Evolutionary conservation across 2,113 vertebrate genomes (phyloP), one percentile per base, ranked within the genome.

Genomic region (Lathamus discolor): DNA sequence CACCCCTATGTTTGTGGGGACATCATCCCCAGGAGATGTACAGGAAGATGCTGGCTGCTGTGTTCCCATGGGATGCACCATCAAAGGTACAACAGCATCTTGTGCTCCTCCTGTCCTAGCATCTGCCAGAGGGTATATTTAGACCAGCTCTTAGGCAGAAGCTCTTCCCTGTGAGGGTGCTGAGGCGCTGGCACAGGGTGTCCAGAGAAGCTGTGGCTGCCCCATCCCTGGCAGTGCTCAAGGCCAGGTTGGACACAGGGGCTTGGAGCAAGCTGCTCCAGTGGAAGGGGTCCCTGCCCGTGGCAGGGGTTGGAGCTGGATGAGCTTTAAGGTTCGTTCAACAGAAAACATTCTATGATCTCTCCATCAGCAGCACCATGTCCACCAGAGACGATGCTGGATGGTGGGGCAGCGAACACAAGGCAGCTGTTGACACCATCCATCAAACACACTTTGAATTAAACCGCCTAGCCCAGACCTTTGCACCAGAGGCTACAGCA

Each of bases 21-120:
- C 48, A 11, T 1, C 10, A 0, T 11, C 39, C n/a, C 55, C 17
- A 4, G 31, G 51, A 88, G n/a, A 10, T 22, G 49, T 2, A 25
- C 1, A 7, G 49, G 84, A 17, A 12, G 59, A 8, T 7, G 75
- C 62, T 19, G 49, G 25, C 43, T 44, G 55, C 75, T 29, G 28
- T 0, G 4, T 11, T 17, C 29, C 3, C 15, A 0, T 0, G 23
- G 31, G 39, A 5, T 17, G 11, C 3, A 6, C 28, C 81, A 27
- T 39, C 31, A 8, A 20, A 61, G 64, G 44, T 7, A 5, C 43
- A 4, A 2, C 8, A 9, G 68, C 69, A n/a, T 17, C 76, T 67
- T 8, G 0, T 7, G 11, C 68, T 79, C 33, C 20, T 59, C 33
- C 57, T 23, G 20, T 15, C 33, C 14, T 59, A n/a, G 33, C 33